Evolutionary conservation across 2,113 vertebrate species (phyloP).

Genomic region (Rousettus leschenaultii): DNA sequence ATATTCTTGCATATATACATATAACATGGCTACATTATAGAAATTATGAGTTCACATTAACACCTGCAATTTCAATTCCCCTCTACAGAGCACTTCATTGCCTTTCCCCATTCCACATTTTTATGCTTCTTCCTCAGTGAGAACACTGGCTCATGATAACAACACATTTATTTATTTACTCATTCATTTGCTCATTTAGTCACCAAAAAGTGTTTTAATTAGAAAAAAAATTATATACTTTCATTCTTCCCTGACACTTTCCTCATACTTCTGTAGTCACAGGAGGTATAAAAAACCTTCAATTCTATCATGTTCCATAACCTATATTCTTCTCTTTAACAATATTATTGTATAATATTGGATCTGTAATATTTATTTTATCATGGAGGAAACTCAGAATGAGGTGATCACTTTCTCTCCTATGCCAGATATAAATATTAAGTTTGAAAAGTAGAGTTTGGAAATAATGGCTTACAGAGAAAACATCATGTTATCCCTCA

Average conservation of each 20-base stretch:
- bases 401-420: background rate
- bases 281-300: background rate
- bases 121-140: background rate
- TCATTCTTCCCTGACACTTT: background rate
- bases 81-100: background rate
- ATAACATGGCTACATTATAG: background rate
- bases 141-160: background rate
- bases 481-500: background rate
- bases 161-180: background rate
- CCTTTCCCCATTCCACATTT: background rate
- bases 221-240: background rate
- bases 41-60: background rate
- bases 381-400: background rate
- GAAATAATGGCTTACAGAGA: background rate
- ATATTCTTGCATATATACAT: background rate
- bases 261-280: background rate
- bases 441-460: background rate
- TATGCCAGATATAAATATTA: background rate
- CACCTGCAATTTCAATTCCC: background rate
- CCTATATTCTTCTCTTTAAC: background rate
- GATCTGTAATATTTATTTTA: slow-evolving; percentile 3
- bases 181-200: background rate
- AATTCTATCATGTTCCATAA: background rate
- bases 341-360: background rate
- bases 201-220: background rate